These are phyloP conservation scores for Notodonta ziczac DNA, from an alignment of 2,888 invertebrate species.

Conservation along the genomic window DNA sequence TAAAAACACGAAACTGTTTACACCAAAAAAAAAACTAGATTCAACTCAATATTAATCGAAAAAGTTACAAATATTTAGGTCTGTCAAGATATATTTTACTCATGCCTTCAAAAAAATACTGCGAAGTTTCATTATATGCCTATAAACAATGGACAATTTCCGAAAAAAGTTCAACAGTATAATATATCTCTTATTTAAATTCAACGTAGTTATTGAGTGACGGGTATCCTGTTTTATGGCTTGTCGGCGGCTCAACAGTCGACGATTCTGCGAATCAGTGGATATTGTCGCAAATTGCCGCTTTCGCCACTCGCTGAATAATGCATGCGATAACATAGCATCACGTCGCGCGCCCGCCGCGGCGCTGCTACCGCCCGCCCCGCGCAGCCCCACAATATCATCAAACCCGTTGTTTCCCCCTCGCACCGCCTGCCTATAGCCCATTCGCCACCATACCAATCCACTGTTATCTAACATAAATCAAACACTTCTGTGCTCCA, in stretches of 20 bases:
- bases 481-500: conserved; percentile 55
- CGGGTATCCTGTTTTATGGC: conserved; percentile 78
- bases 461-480: conserved; percentile 59
- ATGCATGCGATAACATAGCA: conserved; percentile 83
- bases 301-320: conserved; percentile 83
- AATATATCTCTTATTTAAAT: conserved; percentile 69
- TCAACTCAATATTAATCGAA: conserved; percentile 16
- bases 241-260: conserved; percentile 77
- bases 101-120: conserved; percentile 14
- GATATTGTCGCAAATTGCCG: conserved; percentile 84
- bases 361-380: conserved; percentile 43
- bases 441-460: conserved; percentile 38
- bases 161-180: conserved; percentile 32
- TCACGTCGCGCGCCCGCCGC: conserved; percentile 69
- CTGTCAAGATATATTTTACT: conserved; percentile 15
- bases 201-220: conserved; percentile 75
- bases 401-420: conserved; percentile 43
- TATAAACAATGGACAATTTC: conserved; percentile 31
- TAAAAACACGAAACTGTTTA: too few relatives aligned
- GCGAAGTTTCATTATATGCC: conserved; percentile 17
- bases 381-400: conserved; percentile 45
- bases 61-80: conserved; percentile 7
- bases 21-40: conserved; percentile 6
- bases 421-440: conserved; percentile 53
- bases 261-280: conserved; percentile 79